Percentiles rank a stretch among this genome's conserved stretches.
phyloP scores from a whole-genome alignment of 1,140 invertebrate species.

The Ostrea denselamellosa region DNA sequence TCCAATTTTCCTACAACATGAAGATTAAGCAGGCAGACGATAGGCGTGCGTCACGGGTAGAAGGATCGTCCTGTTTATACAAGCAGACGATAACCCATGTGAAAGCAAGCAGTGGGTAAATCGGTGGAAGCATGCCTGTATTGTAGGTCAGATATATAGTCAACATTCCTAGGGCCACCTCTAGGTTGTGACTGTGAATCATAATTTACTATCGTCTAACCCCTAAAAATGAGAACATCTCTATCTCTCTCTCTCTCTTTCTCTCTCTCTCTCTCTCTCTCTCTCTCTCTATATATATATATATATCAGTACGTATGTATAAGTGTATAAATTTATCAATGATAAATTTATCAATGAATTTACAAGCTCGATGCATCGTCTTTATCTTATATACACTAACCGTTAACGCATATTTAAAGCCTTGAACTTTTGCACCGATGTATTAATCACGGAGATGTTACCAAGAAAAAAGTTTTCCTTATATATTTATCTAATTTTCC shows the following conservation, averaged over 20 bases:
- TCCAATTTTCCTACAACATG: background rate
- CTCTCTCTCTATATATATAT: background rate
- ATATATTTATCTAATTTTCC: too few species aligned
- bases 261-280: background rate
- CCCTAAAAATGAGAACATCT: background rate
- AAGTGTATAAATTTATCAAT: background rate
- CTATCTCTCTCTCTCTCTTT: background rate
- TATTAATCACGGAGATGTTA: background rate
- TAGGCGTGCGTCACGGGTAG: background rate
- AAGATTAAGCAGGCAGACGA: background rate
- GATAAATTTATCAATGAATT: slow-evolving; percentile 31
- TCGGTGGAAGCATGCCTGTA: background rate
- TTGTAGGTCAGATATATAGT: background rate
- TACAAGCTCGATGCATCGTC: background rate
- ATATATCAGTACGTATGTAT: background rate
- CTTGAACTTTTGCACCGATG: slow-evolving; percentile 18
- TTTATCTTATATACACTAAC: background rate
- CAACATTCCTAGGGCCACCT: background rate
- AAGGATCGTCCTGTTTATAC: background rate
- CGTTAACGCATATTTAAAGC: background rate
- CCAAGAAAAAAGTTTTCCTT: background rate
- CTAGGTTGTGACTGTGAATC: background rate
- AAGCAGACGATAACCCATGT: background rate
- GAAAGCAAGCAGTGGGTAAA: background rate
- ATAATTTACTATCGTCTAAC: background rate